These are phyloP conservation scores for Premnoplex brunnescens DNA, from an alignment of 2,797 vertebrate species.

Conservation along the genomic window DNA sequence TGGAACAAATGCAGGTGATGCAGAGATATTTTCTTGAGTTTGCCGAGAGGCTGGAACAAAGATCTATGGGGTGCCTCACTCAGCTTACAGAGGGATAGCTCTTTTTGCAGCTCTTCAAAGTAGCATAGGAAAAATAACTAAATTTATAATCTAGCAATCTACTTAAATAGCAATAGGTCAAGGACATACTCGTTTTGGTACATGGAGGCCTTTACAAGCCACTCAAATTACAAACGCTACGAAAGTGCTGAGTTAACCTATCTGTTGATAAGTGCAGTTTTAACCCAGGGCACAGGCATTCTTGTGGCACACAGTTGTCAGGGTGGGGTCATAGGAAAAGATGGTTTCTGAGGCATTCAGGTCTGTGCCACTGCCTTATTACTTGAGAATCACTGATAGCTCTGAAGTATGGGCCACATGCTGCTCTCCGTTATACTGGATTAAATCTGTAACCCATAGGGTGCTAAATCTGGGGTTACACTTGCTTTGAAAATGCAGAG, in stretches of 20 bases:
- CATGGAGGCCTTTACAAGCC: background rate
- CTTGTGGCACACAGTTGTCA: slow-evolving; percentile 26
- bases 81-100: background rate
- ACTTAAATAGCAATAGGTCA: slow-evolving; percentile 20
- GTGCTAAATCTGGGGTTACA: slow-evolving; percentile 58
- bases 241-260: slow-evolving; percentile 7
- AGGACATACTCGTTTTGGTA: background rate
- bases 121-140: background rate
- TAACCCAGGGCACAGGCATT: background rate
- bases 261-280: background rate
- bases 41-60: background rate
- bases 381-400: background rate
- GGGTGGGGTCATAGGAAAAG: slow-evolving; percentile 35
- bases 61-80: background rate
- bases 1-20: background rate
- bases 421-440: slow-evolving; percentile 36
- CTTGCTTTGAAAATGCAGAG: slow-evolving; percentile 34
- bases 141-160: background rate
- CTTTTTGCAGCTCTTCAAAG: background rate
- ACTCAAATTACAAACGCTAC: background rate
- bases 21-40: background rate
- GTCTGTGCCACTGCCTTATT: background rate
- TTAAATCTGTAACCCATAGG: slow-evolving; percentile 25
- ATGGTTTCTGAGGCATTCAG: slow-evolving; percentile 51
- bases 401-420: slow-evolving; percentile 53